phyloP scores from a whole-genome alignment of 2,113 vertebrate species.

The Pristiophorus japonicus region DNA sequence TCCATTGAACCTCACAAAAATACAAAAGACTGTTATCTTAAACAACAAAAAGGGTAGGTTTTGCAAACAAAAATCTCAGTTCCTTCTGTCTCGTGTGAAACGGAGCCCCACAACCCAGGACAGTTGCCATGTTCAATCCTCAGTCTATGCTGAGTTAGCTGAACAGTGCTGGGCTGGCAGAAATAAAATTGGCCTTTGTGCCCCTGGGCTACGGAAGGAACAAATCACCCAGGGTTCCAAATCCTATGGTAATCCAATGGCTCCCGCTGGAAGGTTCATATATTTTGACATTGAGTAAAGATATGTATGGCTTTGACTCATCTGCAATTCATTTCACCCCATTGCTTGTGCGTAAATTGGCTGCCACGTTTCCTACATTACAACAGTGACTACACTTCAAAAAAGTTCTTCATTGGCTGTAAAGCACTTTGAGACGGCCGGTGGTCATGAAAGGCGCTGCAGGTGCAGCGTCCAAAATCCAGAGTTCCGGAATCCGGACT shows the following conservation, averaged over 20 bases:
- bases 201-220: neutral
- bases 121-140: neutral
- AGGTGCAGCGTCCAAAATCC: too few species aligned
- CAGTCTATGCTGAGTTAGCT: neutral
- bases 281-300: neutral
- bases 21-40: neutral
- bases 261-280: too few species aligned
- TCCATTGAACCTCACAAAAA: neutral
- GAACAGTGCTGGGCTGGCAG: neutral
- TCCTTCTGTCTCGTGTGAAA: neutral
- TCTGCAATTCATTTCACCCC: neutral
- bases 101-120: neutral
- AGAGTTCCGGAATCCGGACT: too few species aligned
- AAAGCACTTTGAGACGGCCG: too few species aligned
- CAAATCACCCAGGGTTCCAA: neutral
- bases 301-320: neutral
- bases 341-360: too few species aligned
- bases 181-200: neutral
- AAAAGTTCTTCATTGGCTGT: too few species aligned
- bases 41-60: neutral
- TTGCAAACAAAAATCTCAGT: neutral
- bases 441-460: too few species aligned
- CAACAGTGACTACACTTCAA: too few species aligned
- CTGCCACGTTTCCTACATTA: too few species aligned
- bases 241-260: neutral